A percentile compares a stretch with the other conserved stretches of the same genome.
phyloP scores from a whole-genome alignment of 2,888 invertebrate genomes.

The Dryadula phaetusa region DNA sequence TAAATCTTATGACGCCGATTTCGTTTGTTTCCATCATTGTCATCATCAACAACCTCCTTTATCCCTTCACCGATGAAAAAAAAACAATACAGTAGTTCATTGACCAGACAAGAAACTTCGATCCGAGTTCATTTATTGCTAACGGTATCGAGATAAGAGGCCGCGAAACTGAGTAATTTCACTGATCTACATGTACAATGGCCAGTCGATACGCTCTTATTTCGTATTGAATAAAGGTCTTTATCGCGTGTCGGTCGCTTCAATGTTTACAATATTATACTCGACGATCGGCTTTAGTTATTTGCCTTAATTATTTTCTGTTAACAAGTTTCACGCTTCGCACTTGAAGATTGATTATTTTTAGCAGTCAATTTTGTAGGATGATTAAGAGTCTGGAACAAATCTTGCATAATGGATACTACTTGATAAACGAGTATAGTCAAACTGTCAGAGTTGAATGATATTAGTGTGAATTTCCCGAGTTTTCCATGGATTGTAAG shows the following conservation, averaged over 20 bases:
- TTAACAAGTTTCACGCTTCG: slow-evolving; percentile 17
- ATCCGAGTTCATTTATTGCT: slow-evolving; percentile 41
- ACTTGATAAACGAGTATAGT: neutral
- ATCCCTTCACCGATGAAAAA: slow-evolving; percentile 15
- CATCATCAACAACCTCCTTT: slow-evolving; percentile 1
- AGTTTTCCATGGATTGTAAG: neutral
- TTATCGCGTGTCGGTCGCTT: slow-evolving; percentile 1
- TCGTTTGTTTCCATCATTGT: too few relatives aligned
- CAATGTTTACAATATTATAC: slow-evolving; percentile 20
- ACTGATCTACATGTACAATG: slow-evolving; percentile 44
- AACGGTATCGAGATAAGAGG: slow-evolving; percentile 44
- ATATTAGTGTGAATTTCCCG: neutral
- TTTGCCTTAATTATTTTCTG: slow-evolving; percentile 35
- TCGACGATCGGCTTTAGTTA: slow-evolving; percentile 36
- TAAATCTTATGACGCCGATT: too few relatives aligned
- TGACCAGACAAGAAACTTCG: slow-evolving; percentile 45
- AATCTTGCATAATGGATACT: neutral
- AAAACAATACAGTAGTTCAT: slow-evolving; percentile 37
- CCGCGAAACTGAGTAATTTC: slow-evolving; percentile 45
- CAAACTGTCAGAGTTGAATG: neutral
- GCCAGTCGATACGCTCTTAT: slow-evolving; percentile 13
- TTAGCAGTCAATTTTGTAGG: neutral
- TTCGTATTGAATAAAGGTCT: slow-evolving; percentile 10
- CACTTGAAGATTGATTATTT: slow-evolving; percentile 5
- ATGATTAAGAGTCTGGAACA: neutral